Base-by-base conservation (phyloP, 2,888 invertebrate species). In the Pammene aurita region DNA sequence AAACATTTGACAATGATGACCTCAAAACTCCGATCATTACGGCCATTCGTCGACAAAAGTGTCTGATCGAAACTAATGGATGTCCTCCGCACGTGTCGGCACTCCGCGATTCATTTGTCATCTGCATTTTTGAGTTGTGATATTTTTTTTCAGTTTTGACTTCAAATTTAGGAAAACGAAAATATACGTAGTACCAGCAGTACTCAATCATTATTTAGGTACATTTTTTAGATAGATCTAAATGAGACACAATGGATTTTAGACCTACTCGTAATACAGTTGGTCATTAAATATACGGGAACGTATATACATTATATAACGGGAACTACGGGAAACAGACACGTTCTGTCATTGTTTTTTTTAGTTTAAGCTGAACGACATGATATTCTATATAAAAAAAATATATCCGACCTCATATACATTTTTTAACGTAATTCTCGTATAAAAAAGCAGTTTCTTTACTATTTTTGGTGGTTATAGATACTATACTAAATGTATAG, bases 41-140 rank as follows among this genome's bases (percentile, higher is more conserved):
- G 63, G 35, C 50, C 42, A 50, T 48, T 61, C 14, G 58, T 48
- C 6, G 46, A 38, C 46, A 65, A 61, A 61, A 57, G 65, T 14
- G 35, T 48, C 41, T 52, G 66, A 66, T 66, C 66, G 58, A 58
- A 50, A 66, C 57, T 66, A 66, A 66, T 66, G 66, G 66, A 61
- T 61, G 67, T 48, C 67, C 44, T 55, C 35, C 55, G 44, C 67
- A 61, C 55, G 18, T 54, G 67, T 54, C 54, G 61, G 34, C 67
- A 42, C 54, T 57, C 63, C 54, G 61, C 61, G 55, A 55, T 54
- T 67, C 61, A 67, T 67, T 67, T 67, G 67, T 67, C 60, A 67
- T 67, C 55, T 10, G 54, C 6, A 18, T 67, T 60, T 61, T 61
- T 67, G 67, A 38, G 38, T 14, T 55, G 41, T 48, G 61, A 55